These are phyloP conservation scores for Botia kubotai DNA, from an alignment of 2,797 vertebrate species.

Conservation along the genomic window DNA sequence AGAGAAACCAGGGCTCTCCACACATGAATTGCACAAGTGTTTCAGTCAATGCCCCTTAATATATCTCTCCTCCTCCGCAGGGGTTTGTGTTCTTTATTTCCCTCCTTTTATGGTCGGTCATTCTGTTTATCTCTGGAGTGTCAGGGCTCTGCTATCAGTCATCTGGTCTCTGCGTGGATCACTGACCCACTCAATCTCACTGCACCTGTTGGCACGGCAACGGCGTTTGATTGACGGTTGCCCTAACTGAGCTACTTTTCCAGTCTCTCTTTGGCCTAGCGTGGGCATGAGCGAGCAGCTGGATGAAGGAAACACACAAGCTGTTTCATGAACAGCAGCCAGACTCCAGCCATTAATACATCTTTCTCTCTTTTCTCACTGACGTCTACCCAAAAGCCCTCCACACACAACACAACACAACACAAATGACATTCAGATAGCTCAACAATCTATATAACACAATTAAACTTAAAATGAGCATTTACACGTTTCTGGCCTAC, in stretches of 20 bases:
- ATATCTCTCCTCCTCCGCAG: constrained; percentile 27
- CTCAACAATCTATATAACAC: not conserved
- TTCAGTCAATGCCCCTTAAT: constrained; percentile 36
- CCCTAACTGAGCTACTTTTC: constrained; percentile 29
- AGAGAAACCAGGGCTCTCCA: constrained; percentile 24
- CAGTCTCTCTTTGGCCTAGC: constrained; percentile 37
- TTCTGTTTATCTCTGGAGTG: constrained; percentile 13
- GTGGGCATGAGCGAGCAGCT: constrained; percentile 30
- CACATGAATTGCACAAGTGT: constrained; percentile 6
- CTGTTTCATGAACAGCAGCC: constrained; percentile 40
- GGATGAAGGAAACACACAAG: constrained; percentile 12
- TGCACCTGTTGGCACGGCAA: constrained; percentile 24
- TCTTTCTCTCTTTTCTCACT: not conserved
- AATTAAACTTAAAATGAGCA: not conserved
- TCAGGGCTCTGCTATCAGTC: constrained; percentile 28
- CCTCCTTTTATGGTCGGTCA: constrained; percentile 42
- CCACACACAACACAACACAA: not conserved
- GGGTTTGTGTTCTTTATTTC: constrained; percentile 59
- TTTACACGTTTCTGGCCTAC: not conserved
- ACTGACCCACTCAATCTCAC: constrained; percentile 30
- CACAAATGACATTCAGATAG: not conserved
- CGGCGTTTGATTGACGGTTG: constrained; percentile 32
- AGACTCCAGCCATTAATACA: constrained; percentile 23
- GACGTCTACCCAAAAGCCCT: not conserved
- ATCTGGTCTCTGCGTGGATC: constrained; percentile 26